These are phyloP conservation scores for Morpho achilles DNA, from an alignment of 2,888 invertebrate species.

Conservation along the genomic window DNA sequence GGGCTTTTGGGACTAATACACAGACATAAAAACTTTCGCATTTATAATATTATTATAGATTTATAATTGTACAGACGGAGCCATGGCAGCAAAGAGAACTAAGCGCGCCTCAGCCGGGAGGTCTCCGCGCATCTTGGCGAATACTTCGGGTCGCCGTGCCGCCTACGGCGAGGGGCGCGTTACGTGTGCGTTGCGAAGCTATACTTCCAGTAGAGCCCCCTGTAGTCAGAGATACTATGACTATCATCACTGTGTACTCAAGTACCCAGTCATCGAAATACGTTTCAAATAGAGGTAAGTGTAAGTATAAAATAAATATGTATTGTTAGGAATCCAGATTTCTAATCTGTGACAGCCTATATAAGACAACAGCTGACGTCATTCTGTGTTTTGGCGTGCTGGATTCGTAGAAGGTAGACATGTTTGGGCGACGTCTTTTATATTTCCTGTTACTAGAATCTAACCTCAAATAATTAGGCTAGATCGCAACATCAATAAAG, in stretches of 20 bases:
- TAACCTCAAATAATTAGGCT: too few species aligned
- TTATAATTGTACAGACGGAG: conserved; percentile 49
- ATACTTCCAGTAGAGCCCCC: conserved; percentile 60
- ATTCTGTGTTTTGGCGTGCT: too few species aligned
- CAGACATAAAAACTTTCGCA: neutral
- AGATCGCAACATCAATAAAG: too few species aligned
- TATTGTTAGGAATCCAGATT: too few species aligned
- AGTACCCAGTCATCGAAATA: conserved; percentile 68
- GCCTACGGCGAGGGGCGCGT: conserved; percentile 54
- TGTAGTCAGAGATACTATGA: conserved; percentile 50
- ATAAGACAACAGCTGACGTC: too few species aligned
- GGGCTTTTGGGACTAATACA: neutral
- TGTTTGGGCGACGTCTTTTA: too few species aligned
- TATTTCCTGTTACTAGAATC: too few species aligned
- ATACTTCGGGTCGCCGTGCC: conserved; percentile 57
- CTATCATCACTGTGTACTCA: conserved; percentile 61
- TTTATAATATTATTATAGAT: neutral
- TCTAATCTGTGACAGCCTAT: too few species aligned
- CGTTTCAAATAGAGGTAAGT: conserved; percentile 57
- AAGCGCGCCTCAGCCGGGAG: conserved; percentile 51
- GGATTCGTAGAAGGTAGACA: too few species aligned
- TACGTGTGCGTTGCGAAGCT: conserved; percentile 64
- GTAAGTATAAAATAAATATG: neutral
- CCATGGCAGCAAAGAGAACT: conserved; percentile 64
- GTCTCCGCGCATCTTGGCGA: conserved; percentile 64